phyloP scores from a whole-genome alignment of 2,113 vertebrate species.

The Mus spicilegus region DNA sequence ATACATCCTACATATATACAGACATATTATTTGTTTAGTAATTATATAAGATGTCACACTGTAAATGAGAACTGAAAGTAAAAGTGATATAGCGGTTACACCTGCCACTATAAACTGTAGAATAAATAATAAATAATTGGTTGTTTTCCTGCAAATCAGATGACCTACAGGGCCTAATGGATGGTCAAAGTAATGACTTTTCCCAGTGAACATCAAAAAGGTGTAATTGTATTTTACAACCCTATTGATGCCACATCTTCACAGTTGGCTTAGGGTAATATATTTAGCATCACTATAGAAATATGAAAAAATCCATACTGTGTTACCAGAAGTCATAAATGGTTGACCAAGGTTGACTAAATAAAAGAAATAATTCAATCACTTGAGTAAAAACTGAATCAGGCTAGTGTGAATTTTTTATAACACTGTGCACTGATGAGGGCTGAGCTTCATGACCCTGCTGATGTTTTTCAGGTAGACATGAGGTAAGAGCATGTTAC shows the following conservation, averaged over 20 bases:
- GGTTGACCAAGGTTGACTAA: slow-evolving; percentile 71
- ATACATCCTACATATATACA: neutral
- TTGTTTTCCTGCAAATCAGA: neutral
- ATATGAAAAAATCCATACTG: slow-evolving; percentile 80
- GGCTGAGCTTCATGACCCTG: neutral
- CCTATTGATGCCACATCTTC: slow-evolving; percentile 75
- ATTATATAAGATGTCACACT: neutral
- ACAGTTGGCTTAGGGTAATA: slow-evolving; percentile 74
- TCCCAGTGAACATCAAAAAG: slow-evolving; percentile 23
- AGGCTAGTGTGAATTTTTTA: slow-evolving; percentile 53
- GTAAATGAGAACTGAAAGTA: neutral
- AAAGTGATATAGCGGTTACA: neutral
- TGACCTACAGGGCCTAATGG: neutral
- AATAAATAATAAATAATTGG: neutral
- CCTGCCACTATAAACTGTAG: neutral
- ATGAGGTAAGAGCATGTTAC: neutral
- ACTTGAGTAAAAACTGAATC: slow-evolving; percentile 64
- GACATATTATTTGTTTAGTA: neutral
- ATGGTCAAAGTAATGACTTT: neutral
- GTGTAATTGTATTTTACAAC: slow-evolving; percentile 75
- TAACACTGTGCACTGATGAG: neutral
- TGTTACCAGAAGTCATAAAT: slow-evolving; percentile 74
- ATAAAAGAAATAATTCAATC: slow-evolving; percentile 72
- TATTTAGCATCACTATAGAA: slow-evolving; percentile 66
- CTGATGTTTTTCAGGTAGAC: slow-evolving; percentile 22